Evolutionary conservation across 2,113 vertebrate genomes (phyloP).

Genomic region (Oplegnathus fasciatus): DNA sequence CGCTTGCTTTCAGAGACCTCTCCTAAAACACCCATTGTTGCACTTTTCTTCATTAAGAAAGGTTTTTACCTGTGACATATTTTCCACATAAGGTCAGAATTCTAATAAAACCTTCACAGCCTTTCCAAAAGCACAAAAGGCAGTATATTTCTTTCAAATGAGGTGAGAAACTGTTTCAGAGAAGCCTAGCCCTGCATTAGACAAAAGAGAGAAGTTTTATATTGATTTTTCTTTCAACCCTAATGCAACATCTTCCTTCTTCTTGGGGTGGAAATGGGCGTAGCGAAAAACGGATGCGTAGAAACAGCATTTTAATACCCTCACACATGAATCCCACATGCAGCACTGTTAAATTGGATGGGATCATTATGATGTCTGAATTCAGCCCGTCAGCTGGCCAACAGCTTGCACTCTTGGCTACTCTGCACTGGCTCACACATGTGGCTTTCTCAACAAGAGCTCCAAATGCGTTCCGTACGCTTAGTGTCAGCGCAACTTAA

Average conservation of each 20-base stretch:
- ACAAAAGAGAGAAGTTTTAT: constrained; percentile 42
- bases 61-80: constrained; percentile 61
- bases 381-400: constrained; percentile 77
- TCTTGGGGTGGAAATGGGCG: constrained; percentile 58
- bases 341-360: constrained; percentile 70
- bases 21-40: constrained; percentile 53
- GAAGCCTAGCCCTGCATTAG: constrained; percentile 13
- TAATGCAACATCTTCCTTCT: constrained; percentile 36
- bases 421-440: constrained; percentile 73
- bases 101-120: constrained; percentile 64
- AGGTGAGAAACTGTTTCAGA: constrained; percentile 66
- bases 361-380: constrained; percentile 82
- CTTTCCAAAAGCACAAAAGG: constrained; percentile 49
- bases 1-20: constrained; percentile 15
- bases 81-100: constrained; percentile 70
- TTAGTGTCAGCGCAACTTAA: constrained; percentile 73
- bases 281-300: constrained; percentile 67
- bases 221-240: constrained; percentile 46
- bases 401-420: constrained; percentile 79
- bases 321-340: constrained; percentile 80
- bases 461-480: constrained; percentile 69
- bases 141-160: constrained; percentile 49
- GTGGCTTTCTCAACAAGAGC: constrained; percentile 72
- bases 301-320: constrained; percentile 75
- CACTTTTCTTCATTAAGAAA: constrained; percentile 61